Conservation (phyloP, 1,140 invertebrate genomes). For the Galendromus occidentalis region DNA sequence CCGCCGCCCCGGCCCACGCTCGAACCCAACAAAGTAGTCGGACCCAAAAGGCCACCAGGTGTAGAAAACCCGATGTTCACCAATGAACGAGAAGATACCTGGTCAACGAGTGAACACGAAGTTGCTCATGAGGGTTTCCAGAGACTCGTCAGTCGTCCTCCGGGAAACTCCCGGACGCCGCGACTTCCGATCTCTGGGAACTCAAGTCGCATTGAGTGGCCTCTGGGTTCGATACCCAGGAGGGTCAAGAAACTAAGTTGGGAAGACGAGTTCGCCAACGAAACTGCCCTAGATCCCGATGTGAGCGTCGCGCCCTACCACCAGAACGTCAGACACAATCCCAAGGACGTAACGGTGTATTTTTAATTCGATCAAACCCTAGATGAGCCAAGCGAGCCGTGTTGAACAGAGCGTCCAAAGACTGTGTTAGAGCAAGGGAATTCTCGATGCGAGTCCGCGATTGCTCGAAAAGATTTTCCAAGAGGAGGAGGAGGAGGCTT, state of each 20-base stretch:
- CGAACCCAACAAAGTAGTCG: neutral
- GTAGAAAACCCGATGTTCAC: conserved; percentile 9
- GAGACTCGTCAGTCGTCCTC: neutral
- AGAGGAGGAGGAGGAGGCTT: too few relatives aligned
- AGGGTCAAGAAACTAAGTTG: conserved; percentile 49
- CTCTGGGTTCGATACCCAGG: conserved; percentile 38
- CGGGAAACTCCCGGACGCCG: neutral
- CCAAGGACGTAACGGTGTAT: conserved; percentile 6
- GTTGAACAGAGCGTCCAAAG: too few relatives aligned
- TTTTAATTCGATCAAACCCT: neutral
- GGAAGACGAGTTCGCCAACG: conserved; percentile 38
- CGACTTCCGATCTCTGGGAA: neutral
- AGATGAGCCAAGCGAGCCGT: too few relatives aligned
- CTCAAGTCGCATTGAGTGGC: conserved; percentile 19
- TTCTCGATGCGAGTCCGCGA: too few relatives aligned
- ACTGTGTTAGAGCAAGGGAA: too few relatives aligned
- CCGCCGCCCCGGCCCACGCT: conserved; percentile 12
- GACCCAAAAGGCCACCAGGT: conserved; percentile 9
- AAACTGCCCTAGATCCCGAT: conserved; percentile 36
- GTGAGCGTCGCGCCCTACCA: conserved; percentile 31
- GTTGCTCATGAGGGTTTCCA: conserved; percentile 8
- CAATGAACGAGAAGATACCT: conserved; percentile 1
- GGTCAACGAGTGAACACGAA: conserved; percentile 5
- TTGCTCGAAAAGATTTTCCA: too few relatives aligned
- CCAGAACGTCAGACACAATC: neutral